Percentiles rank a stretch among this genome's conserved stretches.
These are phyloP conservation scores for Clupea harengus DNA, from an alignment of 2,113 vertebrate species.

Conservation along the genomic window DNA sequence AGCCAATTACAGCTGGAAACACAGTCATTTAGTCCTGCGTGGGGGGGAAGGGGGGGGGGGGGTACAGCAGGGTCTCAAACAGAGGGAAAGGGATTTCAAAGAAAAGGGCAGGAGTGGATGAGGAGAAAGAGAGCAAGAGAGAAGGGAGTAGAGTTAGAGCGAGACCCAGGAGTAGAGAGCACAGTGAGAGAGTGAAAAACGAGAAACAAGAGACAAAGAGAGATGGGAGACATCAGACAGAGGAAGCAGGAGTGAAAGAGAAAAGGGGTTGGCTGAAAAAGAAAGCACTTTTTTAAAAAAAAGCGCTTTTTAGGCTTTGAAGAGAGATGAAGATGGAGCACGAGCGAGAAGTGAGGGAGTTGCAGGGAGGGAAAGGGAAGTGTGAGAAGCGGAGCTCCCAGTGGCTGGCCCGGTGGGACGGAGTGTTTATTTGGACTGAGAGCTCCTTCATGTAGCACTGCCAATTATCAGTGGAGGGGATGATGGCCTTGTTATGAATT, in stretches of 20 bases:
- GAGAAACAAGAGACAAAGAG: not conserved
- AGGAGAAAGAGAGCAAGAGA: not conserved
- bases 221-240: not conserved
- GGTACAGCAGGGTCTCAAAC: not conserved
- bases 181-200: not conserved
- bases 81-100: constrained; percentile 48
- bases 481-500: constrained; percentile 62
- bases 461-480: constrained; percentile 55
- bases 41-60: constrained; percentile 5
- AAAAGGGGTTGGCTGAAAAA: not conserved
- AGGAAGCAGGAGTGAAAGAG: not conserved
- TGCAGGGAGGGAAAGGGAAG: not conserved
- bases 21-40: constrained; percentile 47
- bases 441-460: constrained; percentile 58
- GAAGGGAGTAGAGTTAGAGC: constrained; percentile 12
- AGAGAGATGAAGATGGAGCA: constrained; percentile 17
- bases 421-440: constrained; percentile 57
- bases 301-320: not conserved
- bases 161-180: not conserved
- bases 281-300: not conserved
- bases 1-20: constrained; percentile 61
- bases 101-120: constrained; percentile 46
- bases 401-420: constrained; percentile 44
- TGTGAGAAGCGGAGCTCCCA: constrained; percentile 39
- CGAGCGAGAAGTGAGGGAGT: constrained; percentile 9